Conservation (phyloP, 2,113 vertebrate species). For the Sitta europaea region DNA sequence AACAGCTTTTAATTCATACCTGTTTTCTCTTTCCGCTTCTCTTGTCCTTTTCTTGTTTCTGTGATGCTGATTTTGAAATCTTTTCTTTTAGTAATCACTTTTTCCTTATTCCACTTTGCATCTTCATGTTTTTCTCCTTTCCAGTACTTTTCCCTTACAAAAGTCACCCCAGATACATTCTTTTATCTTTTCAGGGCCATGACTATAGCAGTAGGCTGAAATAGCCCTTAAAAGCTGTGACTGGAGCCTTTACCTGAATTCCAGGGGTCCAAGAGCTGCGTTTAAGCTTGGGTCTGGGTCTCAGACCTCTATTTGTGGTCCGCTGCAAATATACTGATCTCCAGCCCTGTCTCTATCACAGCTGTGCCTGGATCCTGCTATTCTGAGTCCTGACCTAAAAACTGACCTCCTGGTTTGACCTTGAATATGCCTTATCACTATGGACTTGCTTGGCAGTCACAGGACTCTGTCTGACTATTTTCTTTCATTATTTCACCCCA, state of each 20-base stretch:
- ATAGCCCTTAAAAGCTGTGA: background rate
- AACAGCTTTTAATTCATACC: background rate
- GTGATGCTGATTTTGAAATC: background rate
- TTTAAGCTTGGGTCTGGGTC: background rate
- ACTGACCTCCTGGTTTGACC: background rate
- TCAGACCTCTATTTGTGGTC: background rate
- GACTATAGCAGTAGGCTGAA: background rate
- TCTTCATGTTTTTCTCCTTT: background rate
- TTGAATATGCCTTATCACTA: background rate
- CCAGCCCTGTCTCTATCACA: background rate
- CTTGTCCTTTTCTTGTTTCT: background rate
- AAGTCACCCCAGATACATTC: background rate
- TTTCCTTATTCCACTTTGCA: background rate
- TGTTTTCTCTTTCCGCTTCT: background rate
- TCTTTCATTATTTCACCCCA: background rate
- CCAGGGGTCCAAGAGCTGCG: background rate
- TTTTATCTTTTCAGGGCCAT: background rate
- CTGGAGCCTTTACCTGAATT: background rate
- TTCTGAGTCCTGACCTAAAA: background rate
- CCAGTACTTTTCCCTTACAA: background rate
- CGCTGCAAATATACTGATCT: background rate
- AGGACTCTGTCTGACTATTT: background rate
- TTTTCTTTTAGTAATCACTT: background rate
- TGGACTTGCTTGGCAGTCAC: background rate
- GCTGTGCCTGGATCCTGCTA: background rate